Conservation (phyloP, 2,113 vertebrate species). For the Callaeas wilsoni region DNA sequence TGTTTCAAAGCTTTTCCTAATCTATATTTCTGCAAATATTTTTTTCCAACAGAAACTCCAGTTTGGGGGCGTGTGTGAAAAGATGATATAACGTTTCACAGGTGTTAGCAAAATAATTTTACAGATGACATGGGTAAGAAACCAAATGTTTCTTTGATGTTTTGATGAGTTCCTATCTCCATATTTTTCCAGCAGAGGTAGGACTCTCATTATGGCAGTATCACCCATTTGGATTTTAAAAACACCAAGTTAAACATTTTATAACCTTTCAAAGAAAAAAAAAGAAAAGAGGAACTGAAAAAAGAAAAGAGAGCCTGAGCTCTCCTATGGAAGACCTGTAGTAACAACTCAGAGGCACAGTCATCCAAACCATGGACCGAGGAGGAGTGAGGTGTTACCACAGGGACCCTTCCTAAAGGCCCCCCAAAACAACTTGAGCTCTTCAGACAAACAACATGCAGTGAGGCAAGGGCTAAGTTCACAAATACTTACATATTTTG, state of each 20-base stretch:
- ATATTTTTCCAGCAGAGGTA: not conserved
- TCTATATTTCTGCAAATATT: not conserved
- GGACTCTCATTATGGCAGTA: not conserved
- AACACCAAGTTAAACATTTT: not conserved
- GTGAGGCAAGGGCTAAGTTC: not conserved
- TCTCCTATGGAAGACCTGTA: not conserved
- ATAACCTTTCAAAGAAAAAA: not conserved
- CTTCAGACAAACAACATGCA: not conserved
- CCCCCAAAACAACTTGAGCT: not conserved
- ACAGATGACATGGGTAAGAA: not conserved
- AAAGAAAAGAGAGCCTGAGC: not conserved
- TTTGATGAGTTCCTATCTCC: not conserved
- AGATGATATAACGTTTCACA: not conserved
- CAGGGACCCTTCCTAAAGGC: not conserved
- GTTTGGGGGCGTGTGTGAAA: not conserved
- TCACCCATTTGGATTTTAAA: not conserved
- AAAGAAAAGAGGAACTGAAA: not conserved
- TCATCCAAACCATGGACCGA: not conserved
- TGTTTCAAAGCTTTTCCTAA: conserved; percentile 4
- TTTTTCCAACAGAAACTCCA: not conserved
- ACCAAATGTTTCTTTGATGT: not conserved
- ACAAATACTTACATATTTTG: not conserved
- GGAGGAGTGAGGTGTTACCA: not conserved
- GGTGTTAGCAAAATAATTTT: not conserved
- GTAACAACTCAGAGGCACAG: not conserved